Base-by-base conservation (phyloP, 1,140 invertebrate species). In the Brachionus rotundiformis region DNA sequence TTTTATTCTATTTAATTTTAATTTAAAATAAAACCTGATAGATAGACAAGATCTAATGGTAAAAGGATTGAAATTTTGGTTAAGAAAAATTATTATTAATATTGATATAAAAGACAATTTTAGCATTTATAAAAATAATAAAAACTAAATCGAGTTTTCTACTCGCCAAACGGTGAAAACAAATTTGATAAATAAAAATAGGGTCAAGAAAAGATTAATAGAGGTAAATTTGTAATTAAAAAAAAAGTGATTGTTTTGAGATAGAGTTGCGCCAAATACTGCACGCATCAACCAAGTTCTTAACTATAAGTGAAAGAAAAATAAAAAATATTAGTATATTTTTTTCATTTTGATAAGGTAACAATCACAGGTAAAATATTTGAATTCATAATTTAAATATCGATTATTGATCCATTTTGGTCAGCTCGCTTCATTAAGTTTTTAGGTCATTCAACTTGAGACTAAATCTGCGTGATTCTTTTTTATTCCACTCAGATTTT, bases 391-490 rank as follows among this genome's bases (percentile, higher is more conserved):
- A 63, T 63, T 63, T 63, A 4, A 5, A 13, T 63, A 63, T 63
- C 29, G 61, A 63, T 63, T 54, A 54, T 54, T 19, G 47, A 54
- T 54, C 47, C 47, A 54, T 54, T 54, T 54, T 54, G 16, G 7
- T 54, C 19, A 63, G 4, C 29, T 63, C 61, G 61, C 61, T 63
- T 63, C 61, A 63, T 63, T 33, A 33, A 63, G 61, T 63, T 63
- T 63, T 33, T 63, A 33, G 61, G 61, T 63, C 61, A 16, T 63
- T 63, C 29, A 54, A 54, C 47, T 54, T 54, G 47, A 54, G 47
- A 54, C n/a, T 16, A 7, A 19, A 54, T 16, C 47, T 54, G 47
- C 47, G 19, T 54, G 47, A 54, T 54, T 54, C 47, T 0, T 54
- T 54, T 54, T 54, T 16, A 54, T 54, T 54, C 47, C 47, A 54